Evolutionary conservation across 2,888 invertebrate species (phyloP), one percentile per base, ranked within the genome.

Genomic region (Eupsilia transversa): DNA sequence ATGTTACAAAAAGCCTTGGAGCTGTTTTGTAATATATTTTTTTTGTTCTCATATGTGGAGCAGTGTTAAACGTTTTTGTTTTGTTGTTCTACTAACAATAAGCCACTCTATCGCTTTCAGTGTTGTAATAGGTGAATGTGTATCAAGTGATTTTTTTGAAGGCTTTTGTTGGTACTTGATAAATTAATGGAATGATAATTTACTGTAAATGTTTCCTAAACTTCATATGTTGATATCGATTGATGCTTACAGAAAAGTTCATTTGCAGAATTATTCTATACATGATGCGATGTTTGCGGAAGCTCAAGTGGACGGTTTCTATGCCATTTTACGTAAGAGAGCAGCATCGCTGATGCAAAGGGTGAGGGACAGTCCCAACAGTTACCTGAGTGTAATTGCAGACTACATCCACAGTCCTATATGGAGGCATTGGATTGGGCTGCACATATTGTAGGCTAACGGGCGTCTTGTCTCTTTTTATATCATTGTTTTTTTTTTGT

Each of bases 1-100:
- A 82, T 75, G 75, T 83, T 72, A 74, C 78, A 65, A 56, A 84
- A 63, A 84, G 61, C 77, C 78, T 81, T 81, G 71, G 63, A 81
- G 78, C 46, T 63, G 60, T 67, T 77, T 78, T 27, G 84, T 68
- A 72, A 78, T 46, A 43, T 14, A 7, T 52, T 59, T 66, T 78
- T 75, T 84, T 79, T 84, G 63, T 66, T 74, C 43, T 4, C 71
- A 61, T 83, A 82, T 82, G 80, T 82, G 80, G 75, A 76, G 61
- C 81, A 76, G 69, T 68, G 64, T 77, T 63, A 49, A 66, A 83
- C 33, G 61, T 74, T 79, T 61, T 83, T 57, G 35, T 64, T 66
- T 63, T 67, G 49, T 33, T 78, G 64, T 67, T 35, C 3, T 7
- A 20, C 30, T 35, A 43, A 73, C 83, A 80, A 83, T 79, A 57